Evolutionary conservation across 2,113 vertebrate species (phyloP).

Genomic region (Hassar affinis): DNA sequence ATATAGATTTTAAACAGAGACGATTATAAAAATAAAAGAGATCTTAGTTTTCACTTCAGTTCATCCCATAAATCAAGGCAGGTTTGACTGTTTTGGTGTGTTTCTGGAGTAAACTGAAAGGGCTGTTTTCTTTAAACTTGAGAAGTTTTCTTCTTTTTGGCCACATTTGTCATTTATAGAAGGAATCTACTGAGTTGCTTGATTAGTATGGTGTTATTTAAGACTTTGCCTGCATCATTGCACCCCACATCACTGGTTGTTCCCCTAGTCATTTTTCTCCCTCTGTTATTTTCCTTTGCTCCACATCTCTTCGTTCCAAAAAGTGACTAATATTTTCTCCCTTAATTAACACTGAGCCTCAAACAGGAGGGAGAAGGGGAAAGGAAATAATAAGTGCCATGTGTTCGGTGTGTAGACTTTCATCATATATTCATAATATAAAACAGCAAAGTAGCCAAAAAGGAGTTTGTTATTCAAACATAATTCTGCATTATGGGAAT

Average conservation of each 20-base stretch:
- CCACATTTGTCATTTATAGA: conserved; percentile 26
- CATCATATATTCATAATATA: conserved; percentile 24
- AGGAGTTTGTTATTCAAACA: conserved; percentile 32
- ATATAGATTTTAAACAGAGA: conserved; percentile 9
- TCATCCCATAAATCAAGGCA: neutral
- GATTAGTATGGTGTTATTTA: conserved; percentile 36
- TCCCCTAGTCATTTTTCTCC: conserved; percentile 48
- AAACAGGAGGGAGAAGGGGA: conserved; percentile 31
- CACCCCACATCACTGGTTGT: conserved; percentile 37
- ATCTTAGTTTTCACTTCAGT: conserved; percentile 4
- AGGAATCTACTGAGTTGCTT: conserved; percentile 28
- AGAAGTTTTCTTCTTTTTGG: conserved; percentile 28
- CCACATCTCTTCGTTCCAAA: conserved; percentile 55
- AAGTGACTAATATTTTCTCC: conserved; percentile 71
- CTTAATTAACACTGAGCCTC: conserved; percentile 52
- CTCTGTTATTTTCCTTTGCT: conserved; percentile 60
- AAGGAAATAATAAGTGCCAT: conserved; percentile 50
- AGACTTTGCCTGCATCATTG: conserved; percentile 24
- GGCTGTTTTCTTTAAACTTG: conserved; percentile 9
- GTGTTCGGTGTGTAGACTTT: conserved; percentile 41
- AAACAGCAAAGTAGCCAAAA: conserved; percentile 1
- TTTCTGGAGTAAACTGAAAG: conserved; percentile 21
- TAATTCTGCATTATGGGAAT: conserved; percentile 20
- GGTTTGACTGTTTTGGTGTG: conserved; percentile 22
- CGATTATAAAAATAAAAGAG: conserved; percentile 23